phyloP scores from a whole-genome alignment of 1,140 invertebrate genomes.

The Lethrus apterus region DNA sequence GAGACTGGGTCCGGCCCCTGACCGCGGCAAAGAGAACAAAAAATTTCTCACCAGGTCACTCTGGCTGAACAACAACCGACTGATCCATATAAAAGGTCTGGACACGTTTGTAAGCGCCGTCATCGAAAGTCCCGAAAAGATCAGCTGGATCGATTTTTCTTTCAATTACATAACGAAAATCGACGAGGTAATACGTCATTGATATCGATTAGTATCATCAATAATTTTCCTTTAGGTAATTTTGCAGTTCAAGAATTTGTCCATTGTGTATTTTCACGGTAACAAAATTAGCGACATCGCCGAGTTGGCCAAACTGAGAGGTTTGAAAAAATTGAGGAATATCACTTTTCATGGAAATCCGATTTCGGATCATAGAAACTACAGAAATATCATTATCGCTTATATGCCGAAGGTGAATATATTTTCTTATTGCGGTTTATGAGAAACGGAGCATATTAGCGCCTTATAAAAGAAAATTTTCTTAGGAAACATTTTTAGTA shows the following conservation, averaged over 20 bases:
- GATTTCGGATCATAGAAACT: conserved; percentile 41
- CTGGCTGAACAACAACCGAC: conserved; percentile 49
- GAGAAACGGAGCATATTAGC: neutral
- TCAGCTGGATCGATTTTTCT: conserved; percentile 49
- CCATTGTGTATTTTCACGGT: conserved; percentile 45
- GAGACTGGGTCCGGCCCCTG: conserved; percentile 39
- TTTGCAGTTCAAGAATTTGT: conserved; percentile 35
- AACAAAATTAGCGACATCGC: conserved; percentile 45
- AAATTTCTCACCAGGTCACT: conserved; percentile 45
- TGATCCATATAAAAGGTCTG: conserved; percentile 39
- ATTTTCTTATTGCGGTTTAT: neutral
- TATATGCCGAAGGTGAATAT: conserved; percentile 41
- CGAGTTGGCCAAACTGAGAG: conserved; percentile 39
- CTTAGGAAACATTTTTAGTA: neutral
- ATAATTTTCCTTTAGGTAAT: conserved; percentile 23
- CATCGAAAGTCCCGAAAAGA: conserved; percentile 39
- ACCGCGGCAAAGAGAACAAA: conserved; percentile 32
- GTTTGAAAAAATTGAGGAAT: conserved; percentile 40
- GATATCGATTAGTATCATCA: neutral
- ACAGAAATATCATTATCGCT: conserved; percentile 43
- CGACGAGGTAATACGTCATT: conserved; percentile 39
- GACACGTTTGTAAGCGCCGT: conserved; percentile 37
- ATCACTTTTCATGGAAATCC: conserved; percentile 51
- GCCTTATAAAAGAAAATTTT: neutral
- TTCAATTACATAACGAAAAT: conserved; percentile 46